Evolutionary conservation across 2,113 vertebrate species (phyloP), one percentile per base, ranked within the genome.

Genomic region (Tenebrosternarchus preto): DNA sequence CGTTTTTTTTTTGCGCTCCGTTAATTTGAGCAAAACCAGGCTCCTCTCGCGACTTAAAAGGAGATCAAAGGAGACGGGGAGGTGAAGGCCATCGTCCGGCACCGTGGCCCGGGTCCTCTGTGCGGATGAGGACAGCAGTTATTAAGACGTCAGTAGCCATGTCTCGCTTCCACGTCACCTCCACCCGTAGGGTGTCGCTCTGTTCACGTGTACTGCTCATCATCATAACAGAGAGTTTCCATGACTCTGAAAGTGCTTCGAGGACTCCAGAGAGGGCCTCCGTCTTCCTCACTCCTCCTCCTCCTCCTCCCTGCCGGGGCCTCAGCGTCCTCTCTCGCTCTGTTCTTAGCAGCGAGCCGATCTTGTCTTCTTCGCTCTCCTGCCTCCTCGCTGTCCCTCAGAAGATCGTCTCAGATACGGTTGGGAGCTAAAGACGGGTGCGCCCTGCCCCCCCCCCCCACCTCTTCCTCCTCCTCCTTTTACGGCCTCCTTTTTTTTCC

Each of bases 121-220:
- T 67, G 50, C 24, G 68, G 73, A 76, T 56, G 27, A 80, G 78
- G 73, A 61, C 78, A 77, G 68, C 56, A 27, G 66, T 77, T 68
- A 80, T 83, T 76, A 76, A 84, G 68, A 80, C 82, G 80, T 84
- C 74, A 84, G 60, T 60, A 33, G 70, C 36, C 80, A 12, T 67
- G 78, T 75, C 73, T 68, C 66, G 74, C 60, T 84, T 73, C 80
- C 71, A 53, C 29, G 39, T 68, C 25, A 25, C 60, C 12, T 66
- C 78, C 73, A 61, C 68, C 73, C 33, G 36, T 68, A 61, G 78
- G 77, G 82, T 77, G 36, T 22, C 64, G 64, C 73, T 80, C 39
- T 27, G 39, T 77, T 73, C 78, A 73, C 77, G 78, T 80, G 78
- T n/a, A n/a, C n/a, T n/a, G n/a, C n/a, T n/a, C n/a, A n/a, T n/a